Base-by-base conservation (phyloP, 2,888 invertebrate species). In the Aspidiotus rigidus region DNA sequence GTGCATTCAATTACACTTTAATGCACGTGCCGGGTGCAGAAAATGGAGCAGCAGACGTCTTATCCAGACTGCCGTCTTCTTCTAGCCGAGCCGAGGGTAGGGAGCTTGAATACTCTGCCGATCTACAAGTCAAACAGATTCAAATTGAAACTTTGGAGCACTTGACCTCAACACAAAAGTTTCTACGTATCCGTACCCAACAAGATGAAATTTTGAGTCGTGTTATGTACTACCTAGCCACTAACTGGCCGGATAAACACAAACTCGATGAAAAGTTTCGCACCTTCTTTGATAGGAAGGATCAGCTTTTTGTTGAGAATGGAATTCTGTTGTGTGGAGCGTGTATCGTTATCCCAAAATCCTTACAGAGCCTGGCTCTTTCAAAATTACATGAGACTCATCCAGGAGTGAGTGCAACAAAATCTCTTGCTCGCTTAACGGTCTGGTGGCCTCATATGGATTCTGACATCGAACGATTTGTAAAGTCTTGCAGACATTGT, bases 331-430 rank as follows among this genome's bases (percentile, higher is more conserved):
- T 57, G 17, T 59, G 17, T 6, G 57, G 44, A 7, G 17, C 5
- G 16, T 59, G 71, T 16, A 42, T 72, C 9, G 53, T 72, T n/a
- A 44, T 71, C n/a, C 70, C 70, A 2, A 62, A n/a, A n/a, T n/a
- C n/a, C n/a, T n/a, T n/a, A n/a, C n/a, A n/a, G n/a, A n/a, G n/a
- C n/a, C n/a, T n/a, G n/a, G n/a, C n/a, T n/a, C n/a, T n/a, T n/a
- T n/a, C n/a, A n/a, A n/a, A n/a, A n/a, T n/a, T n/a, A n/a, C n/a
- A n/a, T n/a, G n/a, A n/a, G n/a, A n/a, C n/a, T n/a, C n/a, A n/a
- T n/a, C n/a, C n/a, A n/a, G n/a, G n/a, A n/a, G n/a, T n/a, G n/a
- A n/a, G n/a, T n/a, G n/a, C n/a, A n/a, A n/a, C n/a, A n/a, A n/a
- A n/a, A n/a, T n/a, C n/a, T n/a, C n/a, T n/a, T n/a, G n/a, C n/a